Conservation (phyloP, 2,888 invertebrate species). For the Scotopteryx bipunctaria region DNA sequence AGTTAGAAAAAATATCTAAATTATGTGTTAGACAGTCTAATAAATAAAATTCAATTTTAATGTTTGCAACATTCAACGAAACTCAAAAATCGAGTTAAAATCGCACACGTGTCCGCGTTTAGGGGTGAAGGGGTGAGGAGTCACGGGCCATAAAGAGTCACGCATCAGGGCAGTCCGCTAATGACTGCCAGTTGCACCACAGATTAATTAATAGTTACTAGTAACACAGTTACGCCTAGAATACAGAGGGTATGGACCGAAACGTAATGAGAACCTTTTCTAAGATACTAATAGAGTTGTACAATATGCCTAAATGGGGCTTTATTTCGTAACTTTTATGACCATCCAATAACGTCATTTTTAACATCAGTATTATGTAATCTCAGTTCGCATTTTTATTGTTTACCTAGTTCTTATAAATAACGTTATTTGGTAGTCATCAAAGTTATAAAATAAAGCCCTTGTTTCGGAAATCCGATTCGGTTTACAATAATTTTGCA, state of each 20-base stretch:
- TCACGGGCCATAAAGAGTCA: slow-evolving; percentile 79
- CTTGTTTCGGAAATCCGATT: not conserved
- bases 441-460: no score
- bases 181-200: slow-evolving; percentile 55
- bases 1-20: no score
- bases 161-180: slow-evolving; percentile 68
- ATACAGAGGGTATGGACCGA: not conserved
- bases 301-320: no score
- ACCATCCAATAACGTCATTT: no score
- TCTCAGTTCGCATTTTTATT: no score
- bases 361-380: no score
- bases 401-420: no score
- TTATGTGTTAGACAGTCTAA: no score
- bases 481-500: slow-evolving; percentile 3
- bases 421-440: no score
- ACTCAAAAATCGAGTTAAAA: slow-evolving; percentile 73
- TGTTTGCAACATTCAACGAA: not conserved
- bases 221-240: slow-evolving; percentile 10
- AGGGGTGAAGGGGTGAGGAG: slow-evolving; percentile 72
- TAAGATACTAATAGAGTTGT: no score
- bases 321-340: no score
- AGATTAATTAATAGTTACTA: no score
- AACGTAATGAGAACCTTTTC: not conserved
- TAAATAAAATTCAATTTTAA: not conserved
- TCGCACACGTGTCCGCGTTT: slow-evolving; percentile 79